Conservation (phyloP, 2,888 invertebrate genomes). For the Pterostichus madidus region DNA sequence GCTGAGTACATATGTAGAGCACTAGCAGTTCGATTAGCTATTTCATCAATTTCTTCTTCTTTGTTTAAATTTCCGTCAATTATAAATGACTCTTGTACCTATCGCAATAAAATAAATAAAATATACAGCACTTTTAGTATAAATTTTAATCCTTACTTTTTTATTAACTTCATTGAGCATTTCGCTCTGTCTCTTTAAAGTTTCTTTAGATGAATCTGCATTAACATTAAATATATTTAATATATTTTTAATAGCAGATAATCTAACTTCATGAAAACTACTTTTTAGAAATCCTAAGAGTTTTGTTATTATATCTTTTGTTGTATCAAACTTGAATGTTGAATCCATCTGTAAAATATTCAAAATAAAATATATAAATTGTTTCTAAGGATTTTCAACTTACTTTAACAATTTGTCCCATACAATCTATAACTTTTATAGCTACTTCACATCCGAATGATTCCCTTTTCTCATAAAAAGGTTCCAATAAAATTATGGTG, state of each 20-base stretch:
- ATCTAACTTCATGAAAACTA: conserved; percentile 76
- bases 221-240: conserved; percentile 73
- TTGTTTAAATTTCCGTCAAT: conserved; percentile 69
- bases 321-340: background rate
- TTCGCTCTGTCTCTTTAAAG: conserved; percentile 32
- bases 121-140: background rate
- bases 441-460: conserved; percentile 75
- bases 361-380: conserved; percentile 58
- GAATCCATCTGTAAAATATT: conserved; percentile 51
- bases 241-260: conserved; percentile 75
- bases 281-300: conserved; percentile 74
- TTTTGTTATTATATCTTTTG: conserved; percentile 69
- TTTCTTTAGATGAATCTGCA: conserved; percentile 65
- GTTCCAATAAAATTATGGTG: conserved; percentile 70
- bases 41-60: conserved; percentile 80
- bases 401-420: conserved; percentile 75
- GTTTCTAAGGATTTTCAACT: background rate
- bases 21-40: conserved; percentile 80
- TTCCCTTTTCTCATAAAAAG: conserved; percentile 71
- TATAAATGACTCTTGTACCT: conserved; percentile 70
- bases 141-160: conserved; percentile 34
- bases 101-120: conserved; percentile 64
- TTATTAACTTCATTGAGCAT: conserved; percentile 22
- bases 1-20: conserved; percentile 80
- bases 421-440: conserved; percentile 75